These are phyloP conservation scores for Alethe castanea DNA, from an alignment of 2,113 vertebrate genomes.

Conservation along the genomic window DNA sequence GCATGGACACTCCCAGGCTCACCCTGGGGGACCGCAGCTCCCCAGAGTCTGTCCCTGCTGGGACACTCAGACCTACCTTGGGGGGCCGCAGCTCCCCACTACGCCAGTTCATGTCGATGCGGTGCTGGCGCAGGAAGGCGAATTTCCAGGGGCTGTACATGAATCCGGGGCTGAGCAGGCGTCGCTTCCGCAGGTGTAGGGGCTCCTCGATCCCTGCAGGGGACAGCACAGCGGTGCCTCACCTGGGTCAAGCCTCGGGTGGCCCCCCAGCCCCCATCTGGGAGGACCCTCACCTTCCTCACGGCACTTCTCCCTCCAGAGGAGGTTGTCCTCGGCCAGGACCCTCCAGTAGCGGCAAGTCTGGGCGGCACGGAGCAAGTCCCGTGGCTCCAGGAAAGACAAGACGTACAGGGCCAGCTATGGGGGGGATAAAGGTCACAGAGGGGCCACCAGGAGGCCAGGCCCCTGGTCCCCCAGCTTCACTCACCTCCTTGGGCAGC, in stretches of 20 bases:
- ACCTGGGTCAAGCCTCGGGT: background rate
- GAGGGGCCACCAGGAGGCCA: fast-evolving
- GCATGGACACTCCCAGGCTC: background rate
- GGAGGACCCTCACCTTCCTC: slow-evolving; percentile 33
- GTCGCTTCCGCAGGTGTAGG: slow-evolving; percentile 39
- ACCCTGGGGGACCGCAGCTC: background rate
- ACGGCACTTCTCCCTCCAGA: slow-evolving; percentile 69
- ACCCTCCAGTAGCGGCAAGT: slow-evolving; percentile 67
- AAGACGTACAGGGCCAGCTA: slow-evolving; percentile 54
- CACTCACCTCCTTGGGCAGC: slow-evolving; percentile 69
- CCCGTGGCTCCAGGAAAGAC: slow-evolving; percentile 54
- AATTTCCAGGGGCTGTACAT: slow-evolving; percentile 74
- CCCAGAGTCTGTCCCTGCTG: fast-evolving
- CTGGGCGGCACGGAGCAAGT: slow-evolving; percentile 59
- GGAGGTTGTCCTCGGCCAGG: slow-evolving; percentile 52
- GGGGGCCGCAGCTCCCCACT: slow-evolving; percentile 57
- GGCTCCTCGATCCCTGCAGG: slow-evolving; percentile 61
- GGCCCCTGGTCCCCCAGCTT: too few species aligned
- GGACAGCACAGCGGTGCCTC: fast-evolving
- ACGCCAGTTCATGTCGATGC: slow-evolving; percentile 67
- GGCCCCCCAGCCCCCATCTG: fast-evolving
- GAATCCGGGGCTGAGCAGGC: slow-evolving; percentile 58
- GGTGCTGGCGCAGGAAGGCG: slow-evolving; percentile 65
- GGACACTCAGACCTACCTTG: slow-evolving; percentile 36
- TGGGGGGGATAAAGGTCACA: fast-evolving